Percentiles rank a stretch among this genome's conserved stretches.
Evolutionary conservation across 2,797 vertebrate species (phyloP).

Genomic region (Pyrocephalus nanus): DNA sequence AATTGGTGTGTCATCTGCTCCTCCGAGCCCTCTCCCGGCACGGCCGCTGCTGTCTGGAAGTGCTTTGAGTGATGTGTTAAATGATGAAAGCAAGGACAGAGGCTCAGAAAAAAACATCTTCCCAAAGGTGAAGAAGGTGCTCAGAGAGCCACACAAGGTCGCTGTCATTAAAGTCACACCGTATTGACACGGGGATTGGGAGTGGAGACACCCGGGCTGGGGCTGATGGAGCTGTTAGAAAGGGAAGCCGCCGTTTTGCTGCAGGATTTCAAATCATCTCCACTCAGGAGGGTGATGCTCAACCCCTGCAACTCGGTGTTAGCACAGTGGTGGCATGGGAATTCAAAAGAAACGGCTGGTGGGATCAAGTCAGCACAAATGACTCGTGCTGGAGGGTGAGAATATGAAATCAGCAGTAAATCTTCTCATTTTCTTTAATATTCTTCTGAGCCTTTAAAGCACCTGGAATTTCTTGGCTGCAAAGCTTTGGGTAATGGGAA

Average conservation of each 20-base stretch:
- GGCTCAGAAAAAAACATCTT: constrained; percentile 8
- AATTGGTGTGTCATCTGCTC: constrained; percentile 74
- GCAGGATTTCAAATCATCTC: constrained; percentile 5
- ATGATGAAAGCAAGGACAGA: constrained; percentile 68
- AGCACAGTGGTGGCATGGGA: background rate
- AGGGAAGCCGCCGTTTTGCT: constrained; percentile 22
- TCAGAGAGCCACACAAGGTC: constrained; percentile 55
- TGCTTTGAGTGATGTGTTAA: constrained; percentile 75
- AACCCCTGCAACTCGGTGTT: background rate
- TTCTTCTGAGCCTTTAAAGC: background rate
- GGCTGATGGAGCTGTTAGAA: constrained; percentile 32
- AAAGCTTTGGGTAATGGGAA: background rate
- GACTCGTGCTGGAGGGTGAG: background rate
- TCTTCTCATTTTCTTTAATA: background rate
- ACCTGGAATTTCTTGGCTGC: background rate
- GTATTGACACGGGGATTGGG: background rate
- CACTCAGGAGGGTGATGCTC: background rate
- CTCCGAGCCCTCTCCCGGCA: constrained; percentile 61
- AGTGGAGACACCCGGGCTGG: background rate
- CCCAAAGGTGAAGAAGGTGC: constrained; percentile 47
- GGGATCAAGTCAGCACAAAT: background rate
- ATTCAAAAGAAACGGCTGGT: background rate
- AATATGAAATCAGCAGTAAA: background rate
- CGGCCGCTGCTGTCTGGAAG: constrained; percentile 58
- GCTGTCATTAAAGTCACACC: constrained; percentile 58